These are phyloP conservation scores for Agrenia bidenticulata DNA, from an alignment of 2,888 invertebrate species.

Conservation along the genomic window DNA sequence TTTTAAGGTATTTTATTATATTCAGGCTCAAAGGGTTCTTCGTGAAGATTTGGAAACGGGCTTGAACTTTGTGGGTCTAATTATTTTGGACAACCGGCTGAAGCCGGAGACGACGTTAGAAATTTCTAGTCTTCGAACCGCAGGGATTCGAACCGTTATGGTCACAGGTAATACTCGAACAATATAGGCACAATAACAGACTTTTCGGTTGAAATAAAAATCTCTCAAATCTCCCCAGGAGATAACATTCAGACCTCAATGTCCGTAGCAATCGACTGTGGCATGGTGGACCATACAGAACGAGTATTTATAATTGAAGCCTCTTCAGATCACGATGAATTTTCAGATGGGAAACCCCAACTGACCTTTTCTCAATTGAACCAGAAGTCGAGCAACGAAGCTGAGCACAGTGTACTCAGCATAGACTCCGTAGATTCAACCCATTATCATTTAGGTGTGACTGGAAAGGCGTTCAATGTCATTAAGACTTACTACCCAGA, in stretches of 20 bases:
- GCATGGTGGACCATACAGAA: constrained; percentile 69
- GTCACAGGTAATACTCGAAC: constrained; percentile 71
- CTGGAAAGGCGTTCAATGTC: constrained; percentile 72
- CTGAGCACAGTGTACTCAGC: constrained; percentile 17
- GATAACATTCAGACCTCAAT: constrained; percentile 79
- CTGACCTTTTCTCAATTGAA: no score
- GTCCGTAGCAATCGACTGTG: constrained; percentile 88
- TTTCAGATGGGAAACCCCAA: neutral
- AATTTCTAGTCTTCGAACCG: constrained; percentile 74
- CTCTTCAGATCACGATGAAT: constrained; percentile 18
- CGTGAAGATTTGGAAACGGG: constrained; percentile 78
- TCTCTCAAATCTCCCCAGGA: no score
- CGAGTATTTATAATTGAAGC: constrained; percentile 62
- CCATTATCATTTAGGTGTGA: constrained; percentile 61
- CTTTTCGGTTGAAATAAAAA: no score
- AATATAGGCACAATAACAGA: constrained; percentile 1
- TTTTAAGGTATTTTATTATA: no score
- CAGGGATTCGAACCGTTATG: constrained; percentile 89
- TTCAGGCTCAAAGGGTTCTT: constrained; percentile 66
- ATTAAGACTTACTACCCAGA: constrained; percentile 71
- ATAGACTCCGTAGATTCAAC: constrained; percentile 55
- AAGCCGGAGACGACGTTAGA: constrained; percentile 84
- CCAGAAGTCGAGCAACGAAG: no score
- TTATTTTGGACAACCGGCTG: constrained; percentile 91
- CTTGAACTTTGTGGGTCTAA: constrained; percentile 79